Base-by-base conservation (phyloP, 2,888 invertebrate species). In the Parnassius glacialis region DNA sequence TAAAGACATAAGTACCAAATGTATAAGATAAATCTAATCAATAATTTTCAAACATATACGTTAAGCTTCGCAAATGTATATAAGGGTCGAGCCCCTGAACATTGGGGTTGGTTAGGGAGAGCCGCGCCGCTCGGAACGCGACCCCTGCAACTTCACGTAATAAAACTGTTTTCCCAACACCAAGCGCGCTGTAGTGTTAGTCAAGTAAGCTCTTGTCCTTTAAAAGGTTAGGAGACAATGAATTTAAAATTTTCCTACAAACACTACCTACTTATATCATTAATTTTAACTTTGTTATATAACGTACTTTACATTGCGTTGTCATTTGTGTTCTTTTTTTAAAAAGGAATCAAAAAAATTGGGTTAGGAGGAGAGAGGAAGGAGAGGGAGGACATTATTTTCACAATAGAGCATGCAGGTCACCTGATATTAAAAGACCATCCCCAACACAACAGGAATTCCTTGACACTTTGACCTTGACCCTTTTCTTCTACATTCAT, bases 81-180 rank as follows among this genome's bases (percentile, higher is more conserved):
- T 67, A 70, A 74, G 76, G 79, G 75, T 75, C 67, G 71, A 68
- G 68, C 66, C 73, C 70, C 68, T 67, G 69, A 73, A 66, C 64
- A 72, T 80, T 81, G 73, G 81, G 79, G 82, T 79, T 76, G 76
- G 79, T 79, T 76, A 79, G 79, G 79, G 77, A 16, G 16, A 68
- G 63, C 57, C 52, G 5, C 5, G 34, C 34, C 20, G 34, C 20
- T 0, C 34, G 48, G 16, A 68, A 64, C 62, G 42, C 10, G 47
- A 34, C 56, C 58, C 52, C 52, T 52, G 50, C 42, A 50, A 50
- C 13, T 52, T 63, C 47, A 55, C 55, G 62, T 52, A 55, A 52
- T 48, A 52, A 59, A 52, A 59, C 55, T 64, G 52, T 56, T 59
- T 57, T 25, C 44, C 53, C 44, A 59, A 61, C 43, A 61, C 50